Evolutionary conservation across 2,888 invertebrate genomes (phyloP).

Genomic region (Atrina japonica): DNA sequence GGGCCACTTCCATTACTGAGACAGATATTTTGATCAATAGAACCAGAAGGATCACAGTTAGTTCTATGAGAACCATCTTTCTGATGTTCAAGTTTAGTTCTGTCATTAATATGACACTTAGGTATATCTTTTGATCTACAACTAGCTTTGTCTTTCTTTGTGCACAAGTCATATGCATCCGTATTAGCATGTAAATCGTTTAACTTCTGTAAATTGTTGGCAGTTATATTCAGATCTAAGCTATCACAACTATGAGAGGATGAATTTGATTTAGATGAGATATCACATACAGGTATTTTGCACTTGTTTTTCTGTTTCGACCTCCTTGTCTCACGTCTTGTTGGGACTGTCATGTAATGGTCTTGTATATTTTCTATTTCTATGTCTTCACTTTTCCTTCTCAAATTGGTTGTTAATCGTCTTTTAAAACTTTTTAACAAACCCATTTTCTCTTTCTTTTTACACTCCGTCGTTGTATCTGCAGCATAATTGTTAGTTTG

Average conservation of each 20-base stretch:
- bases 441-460: slow-evolving; percentile 69
- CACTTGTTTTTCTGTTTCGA: slow-evolving; percentile 64
- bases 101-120: slow-evolving; percentile 58
- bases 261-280: slow-evolving; percentile 64
- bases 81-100: slow-evolving; percentile 33
- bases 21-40: slow-evolving; percentile 25
- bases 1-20: slow-evolving; percentile 13
- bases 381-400: slow-evolving; percentile 60
- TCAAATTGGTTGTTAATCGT: slow-evolving; percentile 64
- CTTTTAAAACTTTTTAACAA: slow-evolving; percentile 66
- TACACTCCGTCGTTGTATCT: slow-evolving; percentile 36
- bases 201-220: slow-evolving; percentile 57
- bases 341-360: slow-evolving; percentile 36
- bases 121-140: slow-evolving; percentile 72
- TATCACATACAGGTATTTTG: slow-evolving; percentile 61
- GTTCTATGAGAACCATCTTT: slow-evolving; percentile 31
- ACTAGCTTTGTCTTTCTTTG: slow-evolving; percentile 66
- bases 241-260: slow-evolving; percentile 70
- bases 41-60: slow-evolving; percentile 2
- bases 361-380: slow-evolving; percentile 57
- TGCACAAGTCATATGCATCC: slow-evolving; percentile 61
- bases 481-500: slow-evolving; percentile 38
- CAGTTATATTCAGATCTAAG: slow-evolving; percentile 64
- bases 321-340: slow-evolving; percentile 58
- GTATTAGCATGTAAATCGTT: slow-evolving; percentile 69